Evolutionary conservation across 2,113 vertebrate genomes (phyloP).

Genomic region (Crotalus tigris): DNA sequence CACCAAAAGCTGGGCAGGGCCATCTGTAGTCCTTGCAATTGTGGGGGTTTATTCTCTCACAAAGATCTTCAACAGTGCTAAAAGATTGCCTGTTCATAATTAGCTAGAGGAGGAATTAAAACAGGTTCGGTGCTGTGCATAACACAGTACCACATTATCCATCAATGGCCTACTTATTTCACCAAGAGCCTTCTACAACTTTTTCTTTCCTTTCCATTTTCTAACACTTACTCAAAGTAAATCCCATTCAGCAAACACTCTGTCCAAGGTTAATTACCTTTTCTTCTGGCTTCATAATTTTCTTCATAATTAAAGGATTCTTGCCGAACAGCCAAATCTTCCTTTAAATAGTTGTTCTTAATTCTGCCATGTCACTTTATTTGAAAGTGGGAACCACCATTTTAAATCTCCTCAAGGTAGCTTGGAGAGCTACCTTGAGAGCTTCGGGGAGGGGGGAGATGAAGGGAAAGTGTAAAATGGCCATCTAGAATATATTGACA

Average conservation of each 20-base stretch:
- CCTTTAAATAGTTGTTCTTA: background rate
- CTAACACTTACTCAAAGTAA: background rate
- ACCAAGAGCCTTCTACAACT: background rate
- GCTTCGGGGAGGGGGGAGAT: background rate
- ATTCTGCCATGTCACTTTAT: background rate
- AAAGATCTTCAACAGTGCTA: background rate
- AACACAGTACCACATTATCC: background rate
- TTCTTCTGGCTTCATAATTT: background rate
- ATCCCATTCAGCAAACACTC: background rate
- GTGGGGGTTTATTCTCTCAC: background rate
- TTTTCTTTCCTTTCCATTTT: background rate
- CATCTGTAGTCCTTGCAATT: background rate
- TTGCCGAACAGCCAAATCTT: background rate
- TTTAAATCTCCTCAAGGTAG: background rate
- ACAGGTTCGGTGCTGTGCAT: background rate
- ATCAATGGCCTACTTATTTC: background rate
- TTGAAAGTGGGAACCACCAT: background rate
- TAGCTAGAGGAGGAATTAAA: background rate
- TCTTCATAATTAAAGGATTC: background rate
- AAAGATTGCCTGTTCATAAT: background rate
- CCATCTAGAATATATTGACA: background rate
- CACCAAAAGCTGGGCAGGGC: background rate
- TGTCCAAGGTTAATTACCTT: background rate
- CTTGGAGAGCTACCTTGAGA: too few species aligned
- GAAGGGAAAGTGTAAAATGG: background rate